Evolutionary conservation across 2,888 invertebrate genomes (phyloP).

Genomic region (Brachycybe producta): DNA sequence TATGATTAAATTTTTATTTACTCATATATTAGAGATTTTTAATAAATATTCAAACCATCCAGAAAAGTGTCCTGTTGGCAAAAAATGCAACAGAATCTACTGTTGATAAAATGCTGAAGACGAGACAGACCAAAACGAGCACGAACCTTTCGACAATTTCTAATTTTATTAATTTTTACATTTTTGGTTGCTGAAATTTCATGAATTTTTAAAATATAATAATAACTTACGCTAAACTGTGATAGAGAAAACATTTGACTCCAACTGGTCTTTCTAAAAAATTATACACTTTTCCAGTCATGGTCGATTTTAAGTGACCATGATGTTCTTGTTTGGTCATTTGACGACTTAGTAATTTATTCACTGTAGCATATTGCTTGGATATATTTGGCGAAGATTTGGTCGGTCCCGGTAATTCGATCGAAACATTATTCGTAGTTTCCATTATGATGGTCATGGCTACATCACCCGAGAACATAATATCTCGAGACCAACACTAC

Average conservation of each 20-base stretch:
- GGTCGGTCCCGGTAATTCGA: too few species aligned
- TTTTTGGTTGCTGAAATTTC: too few species aligned
- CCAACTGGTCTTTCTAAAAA: conserved; percentile 69
- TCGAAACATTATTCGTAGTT: too few species aligned
- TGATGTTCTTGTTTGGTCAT: conserved; percentile 7
- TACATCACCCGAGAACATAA: too few species aligned
- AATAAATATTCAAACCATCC: conserved; percentile 50
- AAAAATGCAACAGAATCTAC: conserved; percentile 61
- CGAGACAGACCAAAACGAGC: conserved; percentile 69
- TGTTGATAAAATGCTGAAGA: conserved; percentile 70
- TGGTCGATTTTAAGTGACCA: conserved; percentile 36
- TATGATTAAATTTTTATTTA: neutral
- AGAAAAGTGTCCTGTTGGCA: conserved; percentile 65
- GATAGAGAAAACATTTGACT: conserved; percentile 70
- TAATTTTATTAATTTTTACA: too few species aligned
- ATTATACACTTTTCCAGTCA: conserved; percentile 63
- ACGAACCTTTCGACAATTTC: conserved; percentile 67
- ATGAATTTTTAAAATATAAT: too few species aligned
- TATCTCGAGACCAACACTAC: too few species aligned
- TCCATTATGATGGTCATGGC: too few species aligned
- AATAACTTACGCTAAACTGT: conserved; percentile 62
- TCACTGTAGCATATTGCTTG: too few species aligned
- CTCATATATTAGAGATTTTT: neutral
- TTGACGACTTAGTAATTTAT: conserved; percentile 4
- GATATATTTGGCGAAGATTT: too few species aligned